Evolutionary conservation across 2,888 invertebrate genomes (phyloP).

Genomic region (Pollenia labialis): DNA sequence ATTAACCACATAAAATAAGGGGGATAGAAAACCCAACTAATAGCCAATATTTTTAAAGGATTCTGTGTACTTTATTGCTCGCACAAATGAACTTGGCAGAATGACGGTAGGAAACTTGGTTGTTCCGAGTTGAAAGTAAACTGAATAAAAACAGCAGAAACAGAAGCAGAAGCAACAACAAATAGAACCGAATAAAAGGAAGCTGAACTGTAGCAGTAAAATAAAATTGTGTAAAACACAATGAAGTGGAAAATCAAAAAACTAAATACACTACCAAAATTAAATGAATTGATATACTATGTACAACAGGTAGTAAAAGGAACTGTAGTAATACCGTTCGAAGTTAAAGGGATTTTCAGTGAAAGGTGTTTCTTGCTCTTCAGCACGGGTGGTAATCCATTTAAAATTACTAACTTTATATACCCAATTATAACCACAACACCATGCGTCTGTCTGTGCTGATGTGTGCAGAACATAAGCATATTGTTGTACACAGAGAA

Average conservation of each 20-base stretch:
- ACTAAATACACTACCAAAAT: not conserved
- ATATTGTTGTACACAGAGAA: no score
- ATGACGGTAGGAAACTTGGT: slow-evolving; percentile 1
- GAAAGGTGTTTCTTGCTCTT: no score
- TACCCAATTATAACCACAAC: no score
- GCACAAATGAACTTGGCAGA: slow-evolving; percentile 23
- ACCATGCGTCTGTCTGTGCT: no score
- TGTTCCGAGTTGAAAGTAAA: not conserved
- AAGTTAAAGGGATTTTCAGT: no score
- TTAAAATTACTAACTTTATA: no score
- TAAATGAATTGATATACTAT: not conserved
- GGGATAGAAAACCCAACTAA: not conserved
- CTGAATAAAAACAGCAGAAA: slow-evolving; percentile 3
- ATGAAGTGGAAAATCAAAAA: slow-evolving; percentile 54
- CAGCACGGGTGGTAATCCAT: no score
- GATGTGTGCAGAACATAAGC: no score
- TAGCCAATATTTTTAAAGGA: slow-evolving; percentile 43
- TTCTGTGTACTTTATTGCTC: not conserved
- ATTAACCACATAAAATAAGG: slow-evolving; percentile 47
- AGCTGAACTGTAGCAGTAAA: slow-evolving; percentile 21
- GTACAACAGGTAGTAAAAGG: not conserved
- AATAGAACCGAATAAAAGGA: not conserved
- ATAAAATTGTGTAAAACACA: slow-evolving; percentile 32
- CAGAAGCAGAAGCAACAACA: not conserved
- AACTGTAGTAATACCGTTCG: no score